Evolutionary conservation across 64 coral and sea anemone genomes (phyloP).

Genomic region (Montipora efflorescens): DNA sequence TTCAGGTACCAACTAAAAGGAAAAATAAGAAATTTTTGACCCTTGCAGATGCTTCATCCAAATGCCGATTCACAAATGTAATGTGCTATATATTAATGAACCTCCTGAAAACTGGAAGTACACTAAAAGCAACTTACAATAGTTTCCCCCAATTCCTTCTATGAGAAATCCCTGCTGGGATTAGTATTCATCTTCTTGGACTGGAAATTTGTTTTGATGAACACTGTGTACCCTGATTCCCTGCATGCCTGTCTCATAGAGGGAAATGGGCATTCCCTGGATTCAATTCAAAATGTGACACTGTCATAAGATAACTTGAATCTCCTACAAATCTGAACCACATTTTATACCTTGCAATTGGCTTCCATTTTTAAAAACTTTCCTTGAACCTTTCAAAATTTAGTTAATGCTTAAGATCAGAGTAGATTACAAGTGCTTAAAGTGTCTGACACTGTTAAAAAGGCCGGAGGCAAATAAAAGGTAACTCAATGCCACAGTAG

Average conservation of each 20-base stretch:
- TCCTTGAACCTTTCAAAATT: not conserved
- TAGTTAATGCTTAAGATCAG: not conserved
- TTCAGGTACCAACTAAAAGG: not conserved
- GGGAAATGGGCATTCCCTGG: constrained; percentile 12
- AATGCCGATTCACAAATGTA: constrained; percentile 5
- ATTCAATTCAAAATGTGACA: constrained; percentile 21
- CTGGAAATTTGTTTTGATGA: not conserved
- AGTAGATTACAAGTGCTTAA: constrained; percentile 12
- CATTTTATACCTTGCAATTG: not conserved
- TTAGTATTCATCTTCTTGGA: constrained; percentile 4
- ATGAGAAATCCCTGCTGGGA: not conserved
- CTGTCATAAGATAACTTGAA: not conserved
- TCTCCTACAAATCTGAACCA: not conserved
- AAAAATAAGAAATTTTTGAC: not conserved
- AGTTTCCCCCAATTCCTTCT: constrained; percentile 7
- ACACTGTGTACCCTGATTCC: not conserved
- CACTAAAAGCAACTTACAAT: constrained; percentile 1
- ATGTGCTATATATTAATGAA: constrained; percentile 7
- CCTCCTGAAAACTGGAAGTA: constrained; percentile 8
- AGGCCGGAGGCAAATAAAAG: constrained; percentile 3
- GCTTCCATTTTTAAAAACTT: constrained; percentile 18
- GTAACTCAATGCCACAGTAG: not conserved
- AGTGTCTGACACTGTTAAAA: constrained; percentile 20
- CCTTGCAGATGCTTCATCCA: not conserved
- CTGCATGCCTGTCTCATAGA: constrained; percentile 7